A percentile compares a stretch with the other conserved stretches of the same genome.
These are phyloP conservation scores for Vireo altiloquus DNA, from an alignment of 2,113 vertebrate species.

Conservation along the genomic window DNA sequence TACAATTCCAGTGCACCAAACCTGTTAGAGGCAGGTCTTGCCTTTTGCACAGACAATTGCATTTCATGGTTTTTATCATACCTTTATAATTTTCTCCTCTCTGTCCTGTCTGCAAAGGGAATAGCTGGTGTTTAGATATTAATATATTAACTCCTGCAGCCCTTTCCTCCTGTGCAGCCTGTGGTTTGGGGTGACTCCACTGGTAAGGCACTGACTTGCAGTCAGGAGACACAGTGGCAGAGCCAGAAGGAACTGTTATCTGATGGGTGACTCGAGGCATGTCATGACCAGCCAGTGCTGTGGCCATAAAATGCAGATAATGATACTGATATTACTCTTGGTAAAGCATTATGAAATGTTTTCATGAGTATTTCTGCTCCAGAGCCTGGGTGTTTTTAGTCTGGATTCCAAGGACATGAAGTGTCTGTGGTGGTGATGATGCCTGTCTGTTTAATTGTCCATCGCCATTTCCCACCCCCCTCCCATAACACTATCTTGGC, in stretches of 20 bases:
- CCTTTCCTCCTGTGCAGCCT: neutral
- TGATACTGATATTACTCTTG: neutral
- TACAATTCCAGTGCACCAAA: neutral
- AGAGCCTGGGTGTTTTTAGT: neutral
- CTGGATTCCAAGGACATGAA: conserved; percentile 20
- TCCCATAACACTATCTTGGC: neutral
- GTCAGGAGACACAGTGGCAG: neutral
- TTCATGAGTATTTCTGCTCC: neutral
- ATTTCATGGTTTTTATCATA: neutral
- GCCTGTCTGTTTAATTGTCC: neutral
- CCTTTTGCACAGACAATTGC: neutral
- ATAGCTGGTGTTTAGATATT: neutral
- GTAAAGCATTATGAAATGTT: conserved; percentile 13
- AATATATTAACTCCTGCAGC: neutral
- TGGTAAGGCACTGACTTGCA: neutral
- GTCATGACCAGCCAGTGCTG: conserved; percentile 12
- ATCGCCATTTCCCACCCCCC: neutral
- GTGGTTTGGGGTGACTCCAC: neutral
- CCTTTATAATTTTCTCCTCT: neutral
- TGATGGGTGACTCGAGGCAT: neutral
- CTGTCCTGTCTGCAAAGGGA: neutral
- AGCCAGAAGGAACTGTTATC: neutral
- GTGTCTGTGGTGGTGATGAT: neutral
- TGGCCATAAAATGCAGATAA: neutral
- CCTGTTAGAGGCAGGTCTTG: neutral